Conservation (phyloP, 2,797 vertebrate species). For the Carapus acus region DNA sequence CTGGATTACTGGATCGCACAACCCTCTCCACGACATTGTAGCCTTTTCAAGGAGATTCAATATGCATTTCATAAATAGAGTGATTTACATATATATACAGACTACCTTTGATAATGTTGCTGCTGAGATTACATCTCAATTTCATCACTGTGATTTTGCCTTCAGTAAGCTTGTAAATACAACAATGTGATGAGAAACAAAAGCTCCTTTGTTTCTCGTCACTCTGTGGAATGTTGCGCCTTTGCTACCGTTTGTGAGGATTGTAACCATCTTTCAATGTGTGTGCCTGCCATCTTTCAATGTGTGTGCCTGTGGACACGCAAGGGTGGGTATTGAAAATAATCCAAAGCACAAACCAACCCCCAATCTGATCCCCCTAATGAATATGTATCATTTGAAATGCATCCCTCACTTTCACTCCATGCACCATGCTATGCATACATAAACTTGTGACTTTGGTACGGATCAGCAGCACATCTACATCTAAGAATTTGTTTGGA, state of each 20-base stretch:
- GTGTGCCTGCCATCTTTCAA: neutral
- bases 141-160: no score
- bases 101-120: no score
- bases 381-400: slow-evolving; percentile 66
- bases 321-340: slow-evolving; percentile 41
- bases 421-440: slow-evolving; percentile 46
- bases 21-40: no score
- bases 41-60: no score
- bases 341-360: slow-evolving; percentile 62
- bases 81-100: no score
- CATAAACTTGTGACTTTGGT: slow-evolving; percentile 53
- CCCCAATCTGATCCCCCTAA: slow-evolving; percentile 63
- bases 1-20: no score
- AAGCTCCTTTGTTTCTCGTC: no score
- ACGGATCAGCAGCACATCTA: slow-evolving; percentile 41
- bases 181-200: no score
- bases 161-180: no score
- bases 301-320: slow-evolving; percentile 20
- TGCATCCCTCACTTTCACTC: slow-evolving; percentile 32
- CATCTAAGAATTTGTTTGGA: slow-evolving; percentile 40
- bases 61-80: no score
- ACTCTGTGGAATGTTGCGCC: no score
- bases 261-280: neutral
- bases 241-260: neutral
- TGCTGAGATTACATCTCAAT: no score